Conservation (phyloP, 2,797 vertebrate genomes). For the Tadarida brasiliensis region DNA sequence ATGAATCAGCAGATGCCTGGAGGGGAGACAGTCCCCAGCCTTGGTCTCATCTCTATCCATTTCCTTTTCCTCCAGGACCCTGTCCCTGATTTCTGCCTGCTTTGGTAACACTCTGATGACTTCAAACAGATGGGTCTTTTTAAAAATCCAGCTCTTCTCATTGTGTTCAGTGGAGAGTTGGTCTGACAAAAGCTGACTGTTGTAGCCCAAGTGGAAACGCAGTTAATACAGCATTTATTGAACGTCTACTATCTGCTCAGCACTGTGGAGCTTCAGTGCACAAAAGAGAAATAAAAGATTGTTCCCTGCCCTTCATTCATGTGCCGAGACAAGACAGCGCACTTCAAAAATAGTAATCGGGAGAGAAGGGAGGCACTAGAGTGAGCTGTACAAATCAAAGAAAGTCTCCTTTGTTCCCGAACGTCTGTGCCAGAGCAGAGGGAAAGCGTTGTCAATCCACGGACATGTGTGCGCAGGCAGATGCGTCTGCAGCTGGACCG, state of each 20-base stretch:
- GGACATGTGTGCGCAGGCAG: not conserved
- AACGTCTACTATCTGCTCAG: not conserved
- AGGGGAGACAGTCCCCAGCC: not conserved
- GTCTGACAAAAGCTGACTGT: not conserved
- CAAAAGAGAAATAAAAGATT: not conserved
- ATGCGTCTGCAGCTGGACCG: not conserved
- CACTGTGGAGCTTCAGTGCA: not conserved
- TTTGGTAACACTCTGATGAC: not conserved
- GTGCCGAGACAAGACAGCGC: not conserved
- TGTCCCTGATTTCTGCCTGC: not conserved
- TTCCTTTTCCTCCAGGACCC: not conserved
- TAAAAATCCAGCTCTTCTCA: not conserved
- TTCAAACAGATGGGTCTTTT: not conserved
- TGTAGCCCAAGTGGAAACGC: not conserved
- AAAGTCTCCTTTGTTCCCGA: not conserved
- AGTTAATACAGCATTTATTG: slow-evolving; percentile 33
- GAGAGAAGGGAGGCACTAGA: not conserved
- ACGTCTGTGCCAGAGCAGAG: not conserved
- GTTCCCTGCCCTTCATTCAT: not conserved
- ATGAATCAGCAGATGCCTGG: not conserved
- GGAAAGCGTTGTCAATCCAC: not conserved
- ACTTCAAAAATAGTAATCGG: not conserved
- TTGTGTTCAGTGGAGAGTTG: not conserved
- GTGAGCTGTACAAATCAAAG: not conserved
- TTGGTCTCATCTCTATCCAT: not conserved